phyloP scores from a whole-genome alignment of 2,797 vertebrate species.

The Molossus alvarezi region DNA sequence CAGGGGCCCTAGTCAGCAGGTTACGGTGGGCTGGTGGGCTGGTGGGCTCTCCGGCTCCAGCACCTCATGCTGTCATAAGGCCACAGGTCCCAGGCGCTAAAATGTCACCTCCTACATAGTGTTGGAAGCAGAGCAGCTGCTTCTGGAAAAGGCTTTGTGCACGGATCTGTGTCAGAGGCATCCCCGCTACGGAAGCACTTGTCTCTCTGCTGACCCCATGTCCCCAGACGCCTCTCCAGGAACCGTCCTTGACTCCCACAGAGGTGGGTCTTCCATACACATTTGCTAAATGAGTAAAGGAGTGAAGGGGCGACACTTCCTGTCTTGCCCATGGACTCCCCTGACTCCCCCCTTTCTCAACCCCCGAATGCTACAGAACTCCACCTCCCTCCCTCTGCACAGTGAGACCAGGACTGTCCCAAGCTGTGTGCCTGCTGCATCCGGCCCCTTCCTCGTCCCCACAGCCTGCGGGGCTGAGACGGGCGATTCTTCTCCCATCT shows the following conservation, averaged over 20 bases:
- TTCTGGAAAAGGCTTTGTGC: not conserved
- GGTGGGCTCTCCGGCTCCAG: not conserved
- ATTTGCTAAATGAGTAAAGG: not conserved
- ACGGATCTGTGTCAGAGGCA: accelerated
- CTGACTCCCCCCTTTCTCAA: not conserved
- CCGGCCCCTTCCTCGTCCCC: not conserved
- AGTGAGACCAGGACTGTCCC: not conserved
- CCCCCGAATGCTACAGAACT: not conserved
- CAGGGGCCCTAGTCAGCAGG: not conserved
- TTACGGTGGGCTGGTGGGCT: not conserved
- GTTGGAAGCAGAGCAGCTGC: not conserved
- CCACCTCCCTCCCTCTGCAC: not conserved
- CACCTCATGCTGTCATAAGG: not conserved
- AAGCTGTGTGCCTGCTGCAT: not conserved
- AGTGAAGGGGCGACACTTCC: not conserved
- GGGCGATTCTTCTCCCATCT: accelerated
- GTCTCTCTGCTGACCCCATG: accelerated
- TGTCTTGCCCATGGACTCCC: not conserved
- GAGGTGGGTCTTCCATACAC: not conserved
- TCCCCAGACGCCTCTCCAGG: not conserved
- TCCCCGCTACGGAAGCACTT: accelerated
- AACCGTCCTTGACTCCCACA: not conserved
- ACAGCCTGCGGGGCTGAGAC: not conserved
- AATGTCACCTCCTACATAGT: not conserved
- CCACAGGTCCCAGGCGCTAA: not conserved